phyloP scores from a whole-genome alignment of 2,888 invertebrate species.

The Lypha dubia region DNA sequence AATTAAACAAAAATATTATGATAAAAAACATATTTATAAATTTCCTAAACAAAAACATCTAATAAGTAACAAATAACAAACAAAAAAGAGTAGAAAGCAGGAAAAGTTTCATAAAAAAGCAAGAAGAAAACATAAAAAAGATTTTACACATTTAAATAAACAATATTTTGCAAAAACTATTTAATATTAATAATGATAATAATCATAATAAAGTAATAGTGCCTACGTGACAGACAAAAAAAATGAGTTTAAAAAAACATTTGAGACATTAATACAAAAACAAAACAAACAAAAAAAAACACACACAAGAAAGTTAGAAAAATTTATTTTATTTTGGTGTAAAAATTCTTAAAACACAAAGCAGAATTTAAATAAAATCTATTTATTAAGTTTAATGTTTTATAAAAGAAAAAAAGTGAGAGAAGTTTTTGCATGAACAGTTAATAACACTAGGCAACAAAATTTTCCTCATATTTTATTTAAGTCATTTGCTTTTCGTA shows the following conservation, averaged over 20 bases:
- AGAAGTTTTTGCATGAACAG: too few relatives aligned
- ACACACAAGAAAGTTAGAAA: too few relatives aligned
- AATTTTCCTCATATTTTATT: too few relatives aligned
- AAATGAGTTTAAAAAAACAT: slow-evolving; percentile 49
- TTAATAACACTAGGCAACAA: too few relatives aligned
- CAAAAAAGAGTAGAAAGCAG: slow-evolving; percentile 43
- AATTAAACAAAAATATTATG: slow-evolving; percentile 41
- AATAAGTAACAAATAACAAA: slow-evolving; percentile 71
- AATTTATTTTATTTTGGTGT: neutral
- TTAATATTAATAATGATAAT: slow-evolving; percentile 42
- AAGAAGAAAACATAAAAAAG: slow-evolving; percentile 27
- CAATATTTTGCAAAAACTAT: slow-evolving; percentile 46
- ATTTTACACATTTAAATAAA: slow-evolving; percentile 30
- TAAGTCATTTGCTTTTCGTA: too few relatives aligned
- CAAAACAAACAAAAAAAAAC: neutral
- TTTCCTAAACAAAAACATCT: slow-evolving; percentile 33
- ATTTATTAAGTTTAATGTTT: too few relatives aligned
- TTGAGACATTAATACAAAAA: slow-evolving; percentile 23
- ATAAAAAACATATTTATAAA: slow-evolving; percentile 66
- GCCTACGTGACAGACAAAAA: slow-evolving; percentile 60
- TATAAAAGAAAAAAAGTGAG: too few relatives aligned
- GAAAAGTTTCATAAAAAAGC: slow-evolving; percentile 52
- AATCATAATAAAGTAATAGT: slow-evolving; percentile 53
- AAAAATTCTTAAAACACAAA: neutral
- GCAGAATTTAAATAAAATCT: too few relatives aligned